Base-by-base conservation (phyloP, 1,140 invertebrate genomes). In the Eubasilissa regina region DNA sequence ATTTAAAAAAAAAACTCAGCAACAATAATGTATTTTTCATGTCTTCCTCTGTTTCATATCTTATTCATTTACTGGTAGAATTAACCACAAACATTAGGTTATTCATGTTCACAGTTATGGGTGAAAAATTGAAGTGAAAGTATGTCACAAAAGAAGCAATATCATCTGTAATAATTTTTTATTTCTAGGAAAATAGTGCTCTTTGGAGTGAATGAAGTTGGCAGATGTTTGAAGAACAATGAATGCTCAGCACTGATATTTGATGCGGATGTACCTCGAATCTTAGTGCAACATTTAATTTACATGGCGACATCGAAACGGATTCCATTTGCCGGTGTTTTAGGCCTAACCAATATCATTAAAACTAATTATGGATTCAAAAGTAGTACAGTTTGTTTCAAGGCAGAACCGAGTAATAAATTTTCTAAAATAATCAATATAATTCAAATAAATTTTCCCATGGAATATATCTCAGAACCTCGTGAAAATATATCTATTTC, bases 191-290 rank as follows among this genome's bases (percentile, higher is more conserved):
- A 79, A 47, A 44, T 17, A 19, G 10, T 81, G 10, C 51, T 77
- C 35, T 83, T 81, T 55, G 82, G 82, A 25, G 73, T 81, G 0
- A 83, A 81, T 17, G 80, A 83, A 81, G 48, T 78, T 13, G 17
- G 21, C 12, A 77, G 74, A 70, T 73, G 45, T 56, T 15, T 83
- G 4, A 77, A 62, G 0, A 70, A 70, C 1, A 44, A 83, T n/a
- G 17, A 58, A 35, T 79, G 79, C 55, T 62, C 48, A 9, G 73
- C 77, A 43, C n/a, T 83, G 17, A 44, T 83, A n/a, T 53, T 83
- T 17, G 82, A 83, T 35, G 77, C 77, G 7, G 62, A 77, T n/a
- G 53, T 80, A 12, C 82, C 82, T 35, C 35, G 45, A 8, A 75
- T 83, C n/a, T 15, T 83, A 53, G 58, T 77, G 12, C 15, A 48